phyloP scores from a whole-genome alignment of 2,888 invertebrate genomes.

The Mellilla xanthometata region DNA sequence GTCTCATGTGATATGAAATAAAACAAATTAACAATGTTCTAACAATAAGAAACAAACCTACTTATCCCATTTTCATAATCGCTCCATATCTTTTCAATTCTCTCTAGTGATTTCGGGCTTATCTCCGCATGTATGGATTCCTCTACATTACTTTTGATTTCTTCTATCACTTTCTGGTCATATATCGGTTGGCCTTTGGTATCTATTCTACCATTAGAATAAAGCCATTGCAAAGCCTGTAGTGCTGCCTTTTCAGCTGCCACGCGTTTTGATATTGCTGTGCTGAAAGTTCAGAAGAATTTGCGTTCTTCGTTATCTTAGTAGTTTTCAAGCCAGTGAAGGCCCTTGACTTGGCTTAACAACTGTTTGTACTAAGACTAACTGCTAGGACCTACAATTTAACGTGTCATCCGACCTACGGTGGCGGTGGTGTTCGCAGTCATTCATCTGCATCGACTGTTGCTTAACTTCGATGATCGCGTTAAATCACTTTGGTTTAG shows the following conservation, averaged over 20 bases:
- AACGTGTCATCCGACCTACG: too few species aligned
- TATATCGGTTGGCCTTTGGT: slow-evolving; percentile 75
- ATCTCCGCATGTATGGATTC: slow-evolving; percentile 53
- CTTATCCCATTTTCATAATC: slow-evolving; percentile 71
- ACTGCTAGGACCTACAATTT: too few species aligned
- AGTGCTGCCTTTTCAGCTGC: slow-evolving; percentile 80
- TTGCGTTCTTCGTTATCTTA: neutral
- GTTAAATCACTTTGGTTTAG: too few species aligned
- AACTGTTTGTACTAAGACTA: too few species aligned
- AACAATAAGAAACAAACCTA: slow-evolving; percentile 44
- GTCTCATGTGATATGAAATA: too few species aligned
- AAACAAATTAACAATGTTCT: too few species aligned
- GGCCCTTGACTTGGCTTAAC: too few species aligned
- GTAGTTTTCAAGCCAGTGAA: too few species aligned
- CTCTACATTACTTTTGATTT: slow-evolving; percentile 52
- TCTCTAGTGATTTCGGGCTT: slow-evolving; percentile 52
- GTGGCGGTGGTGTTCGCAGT: too few species aligned
- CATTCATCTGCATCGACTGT: too few species aligned
- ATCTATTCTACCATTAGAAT: slow-evolving; percentile 68
- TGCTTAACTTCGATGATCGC: too few species aligned
- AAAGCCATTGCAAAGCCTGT: slow-evolving; percentile 80
- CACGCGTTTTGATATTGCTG: slow-evolving; percentile 74
- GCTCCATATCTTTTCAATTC: slow-evolving; percentile 65
- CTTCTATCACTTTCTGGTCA: slow-evolving; percentile 52
- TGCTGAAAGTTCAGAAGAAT: slow-evolving; percentile 42